Evolutionary conservation across 2,888 invertebrate genomes (phyloP), one percentile per base, ranked within the genome.

Genomic region (Cinara cedri): DNA sequence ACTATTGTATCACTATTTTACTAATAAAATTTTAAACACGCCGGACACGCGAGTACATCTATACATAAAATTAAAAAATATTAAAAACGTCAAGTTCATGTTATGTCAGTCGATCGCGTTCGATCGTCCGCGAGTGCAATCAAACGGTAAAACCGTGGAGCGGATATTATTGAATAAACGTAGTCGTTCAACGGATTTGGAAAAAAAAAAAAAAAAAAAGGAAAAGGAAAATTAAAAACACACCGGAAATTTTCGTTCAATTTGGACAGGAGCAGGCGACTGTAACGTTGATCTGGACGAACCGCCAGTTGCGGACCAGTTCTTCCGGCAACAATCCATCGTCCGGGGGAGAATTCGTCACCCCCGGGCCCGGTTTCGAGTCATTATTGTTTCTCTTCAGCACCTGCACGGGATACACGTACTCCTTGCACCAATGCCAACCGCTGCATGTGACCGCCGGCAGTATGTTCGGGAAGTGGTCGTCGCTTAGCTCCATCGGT

Each of bases 181-280:
- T 34, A 34, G 34, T 34, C 34, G 6, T 34, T n/a, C 3, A 34
- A 34, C 34, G 34, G 34, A 34, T 46, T 46, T 13, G 46, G 34
- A 46, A 46, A 46, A 46, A 46, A 13, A 46, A 10, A 13, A 46
- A 10, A 46, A 10, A 46, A 46, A 46, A 46, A 46, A 46, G 2
- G 10, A 10, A 13, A 46, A 10, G 10, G 1, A 46, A 46, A 46
- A 46, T 13, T 2, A 46, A 46, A 46, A n/a, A n/a, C n/a, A n/a
- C n/a, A n/a, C n/a, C 11, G 21, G 10, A 55, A 21, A 10, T 9
- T 1, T 13, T 6, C n/a, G n/a, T 60, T 46, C n/a, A 82, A 19
- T 70, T 62, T n/a, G 81, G 81, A 83, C 87, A 87, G 81, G 85
- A 84, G 81, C 87, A 87, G n/a, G 85, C 86, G 3, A 86, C 86